A percentile compares a stretch with the other conserved stretches of the same genome.
phyloP scores from a whole-genome alignment of 2,113 vertebrate genomes.

The Picathartes gymnocephalus region DNA sequence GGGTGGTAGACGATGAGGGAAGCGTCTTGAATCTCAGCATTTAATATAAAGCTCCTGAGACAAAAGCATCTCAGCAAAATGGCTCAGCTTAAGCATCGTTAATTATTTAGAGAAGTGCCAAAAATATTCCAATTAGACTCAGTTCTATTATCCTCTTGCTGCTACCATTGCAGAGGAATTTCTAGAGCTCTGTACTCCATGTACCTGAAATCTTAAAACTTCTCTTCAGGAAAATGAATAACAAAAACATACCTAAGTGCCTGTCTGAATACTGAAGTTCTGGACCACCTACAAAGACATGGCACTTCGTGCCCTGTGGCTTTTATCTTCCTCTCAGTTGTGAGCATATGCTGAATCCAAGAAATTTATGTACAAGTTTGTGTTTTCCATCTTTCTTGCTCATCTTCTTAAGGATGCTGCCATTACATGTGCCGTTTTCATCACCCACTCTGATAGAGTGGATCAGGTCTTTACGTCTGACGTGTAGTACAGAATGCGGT shows the following conservation, averaged over 20 bases:
- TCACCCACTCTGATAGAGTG: background rate
- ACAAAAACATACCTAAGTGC: background rate
- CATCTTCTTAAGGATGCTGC: background rate
- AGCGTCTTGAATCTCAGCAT: background rate
- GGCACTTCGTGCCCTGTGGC: background rate
- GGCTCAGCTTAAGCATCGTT: background rate
- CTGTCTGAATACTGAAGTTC: background rate
- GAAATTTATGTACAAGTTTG: background rate
- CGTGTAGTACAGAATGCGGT: background rate
- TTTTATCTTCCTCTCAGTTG: background rate
- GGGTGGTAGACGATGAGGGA: background rate
- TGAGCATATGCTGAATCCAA: background rate
- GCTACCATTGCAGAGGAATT: background rate
- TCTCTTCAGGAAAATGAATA: background rate
- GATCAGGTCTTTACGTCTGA: background rate
- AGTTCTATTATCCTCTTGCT: background rate
- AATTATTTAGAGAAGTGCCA: constrained; percentile 16
- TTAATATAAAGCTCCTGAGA: background rate
- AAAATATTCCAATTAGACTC: background rate
- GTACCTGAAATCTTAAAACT: background rate
- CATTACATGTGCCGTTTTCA: background rate
- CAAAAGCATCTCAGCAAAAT: background rate
- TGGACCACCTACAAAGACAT: background rate
- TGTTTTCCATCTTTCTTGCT: background rate
- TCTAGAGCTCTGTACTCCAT: background rate